phyloP scores from a whole-genome alignment of 2,888 invertebrate genomes.

The Plebejus anna region DNA sequence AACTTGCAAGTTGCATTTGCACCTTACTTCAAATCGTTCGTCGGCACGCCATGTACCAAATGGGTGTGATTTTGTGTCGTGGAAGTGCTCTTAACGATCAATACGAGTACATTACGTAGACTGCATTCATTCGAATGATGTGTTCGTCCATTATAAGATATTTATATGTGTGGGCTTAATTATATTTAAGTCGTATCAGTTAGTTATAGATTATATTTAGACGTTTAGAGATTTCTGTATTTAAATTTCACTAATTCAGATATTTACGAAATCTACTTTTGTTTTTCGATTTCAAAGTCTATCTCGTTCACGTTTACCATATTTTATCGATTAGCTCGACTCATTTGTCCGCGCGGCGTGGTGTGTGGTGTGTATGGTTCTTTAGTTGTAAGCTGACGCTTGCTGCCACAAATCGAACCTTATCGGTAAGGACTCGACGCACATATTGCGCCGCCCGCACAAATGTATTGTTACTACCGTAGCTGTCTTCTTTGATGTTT shows the following conservation, averaged over 20 bases:
- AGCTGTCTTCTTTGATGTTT: slow-evolving; percentile 20
- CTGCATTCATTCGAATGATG: slow-evolving; percentile 77
- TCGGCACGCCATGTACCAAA: slow-evolving; percentile 43
- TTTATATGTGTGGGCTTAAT: slow-evolving; percentile 53
- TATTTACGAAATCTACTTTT: slow-evolving; percentile 29
- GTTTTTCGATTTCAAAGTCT: slow-evolving; percentile 67
- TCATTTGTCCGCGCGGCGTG: slow-evolving; percentile 47
- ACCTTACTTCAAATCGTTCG: not conserved
- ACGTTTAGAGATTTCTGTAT: slow-evolving; percentile 40
- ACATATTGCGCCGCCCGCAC: slow-evolving; percentile 5
- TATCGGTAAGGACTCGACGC: not conserved
- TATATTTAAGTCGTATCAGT: slow-evolving; percentile 30
- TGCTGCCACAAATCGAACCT: slow-evolving; percentile 7
- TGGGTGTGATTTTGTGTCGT: slow-evolving; percentile 47
- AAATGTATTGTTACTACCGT: slow-evolving; percentile 22
- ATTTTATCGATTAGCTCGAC: slow-evolving; percentile 58
- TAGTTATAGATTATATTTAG: slow-evolving; percentile 47
- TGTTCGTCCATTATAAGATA: slow-evolving; percentile 77
- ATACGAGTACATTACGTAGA: slow-evolving; percentile 67
- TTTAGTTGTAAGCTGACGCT: slow-evolving; percentile 12
- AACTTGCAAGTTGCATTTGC: not conserved
- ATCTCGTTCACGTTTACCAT: slow-evolving; percentile 68
- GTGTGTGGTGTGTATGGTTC: slow-evolving; percentile 19
- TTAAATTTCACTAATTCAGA: slow-evolving; percentile 20
- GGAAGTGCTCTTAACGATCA: slow-evolving; percentile 74